Percentiles rank a stretch among this genome's conserved stretches.
Evolutionary conservation across 2,113 vertebrate genomes (phyloP).

Genomic region (Odocoileus virginianus): DNA sequence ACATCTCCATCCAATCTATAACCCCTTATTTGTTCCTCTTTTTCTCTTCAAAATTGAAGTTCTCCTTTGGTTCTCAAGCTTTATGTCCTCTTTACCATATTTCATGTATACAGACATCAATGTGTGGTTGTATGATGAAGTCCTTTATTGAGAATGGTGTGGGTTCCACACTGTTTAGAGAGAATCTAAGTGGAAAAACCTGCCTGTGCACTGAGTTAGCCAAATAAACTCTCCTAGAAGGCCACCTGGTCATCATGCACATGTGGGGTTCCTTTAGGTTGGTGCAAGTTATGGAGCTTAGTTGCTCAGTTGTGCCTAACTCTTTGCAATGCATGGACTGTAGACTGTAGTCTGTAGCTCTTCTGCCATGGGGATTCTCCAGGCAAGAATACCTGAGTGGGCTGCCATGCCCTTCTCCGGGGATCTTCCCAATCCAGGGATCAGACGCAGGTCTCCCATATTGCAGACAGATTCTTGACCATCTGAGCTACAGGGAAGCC

Average conservation of each 20-base stretch:
- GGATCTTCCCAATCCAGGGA: neutral
- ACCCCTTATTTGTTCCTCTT: neutral
- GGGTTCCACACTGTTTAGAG: neutral
- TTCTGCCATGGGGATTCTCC: neutral
- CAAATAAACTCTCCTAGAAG: neutral
- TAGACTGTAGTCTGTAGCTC: neutral
- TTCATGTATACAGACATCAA: neutral
- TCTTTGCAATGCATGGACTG: neutral
- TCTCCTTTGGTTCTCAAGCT: neutral
- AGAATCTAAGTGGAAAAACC: neutral
- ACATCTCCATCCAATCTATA: neutral
- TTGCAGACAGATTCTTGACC: neutral
- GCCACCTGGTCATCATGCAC: neutral
- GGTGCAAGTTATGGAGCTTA: neutral
- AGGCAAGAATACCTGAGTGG: neutral
- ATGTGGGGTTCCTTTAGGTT: neutral
- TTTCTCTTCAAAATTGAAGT: neutral
- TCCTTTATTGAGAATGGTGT: neutral
- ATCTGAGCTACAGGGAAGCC: neutral
- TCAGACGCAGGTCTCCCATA: neutral
- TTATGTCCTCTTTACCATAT: neutral
- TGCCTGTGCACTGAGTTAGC: neutral
- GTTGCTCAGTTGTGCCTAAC: neutral
- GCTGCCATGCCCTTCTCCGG: fast-evolving
- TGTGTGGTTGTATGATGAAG: fast-evolving